These are phyloP conservation scores for Coronaproctus castanopsis DNA, from an alignment of 2,888 invertebrate genomes.

Conservation along the genomic window DNA sequence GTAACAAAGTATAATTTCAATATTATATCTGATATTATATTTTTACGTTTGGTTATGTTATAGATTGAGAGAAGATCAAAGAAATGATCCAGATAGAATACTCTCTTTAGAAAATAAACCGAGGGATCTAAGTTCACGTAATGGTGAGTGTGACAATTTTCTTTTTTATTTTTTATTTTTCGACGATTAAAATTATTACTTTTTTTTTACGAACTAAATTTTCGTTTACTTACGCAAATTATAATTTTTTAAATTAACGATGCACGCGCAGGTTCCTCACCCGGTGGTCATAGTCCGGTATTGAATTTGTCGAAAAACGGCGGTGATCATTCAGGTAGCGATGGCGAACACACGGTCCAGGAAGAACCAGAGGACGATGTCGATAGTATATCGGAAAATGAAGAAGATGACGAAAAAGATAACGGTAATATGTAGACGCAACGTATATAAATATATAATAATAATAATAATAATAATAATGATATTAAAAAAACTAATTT, in stretches of 20 bases:
- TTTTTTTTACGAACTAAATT: no score
- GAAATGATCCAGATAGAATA: slow-evolving; percentile 54
- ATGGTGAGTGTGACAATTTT: slow-evolving; percentile 40
- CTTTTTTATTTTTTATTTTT: background rate
- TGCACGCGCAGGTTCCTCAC: slow-evolving; percentile 39
- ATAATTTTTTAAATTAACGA: no score
- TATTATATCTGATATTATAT: no score
- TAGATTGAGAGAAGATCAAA: slow-evolving; percentile 73
- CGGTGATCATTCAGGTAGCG: slow-evolving; percentile 35
- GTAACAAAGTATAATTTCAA: no score
- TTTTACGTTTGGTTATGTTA: no score
- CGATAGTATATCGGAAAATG: slow-evolving; percentile 68
- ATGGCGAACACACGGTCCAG: slow-evolving; percentile 37
- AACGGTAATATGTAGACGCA: slow-evolving; percentile 56
- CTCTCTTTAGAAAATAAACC: slow-evolving; percentile 63
- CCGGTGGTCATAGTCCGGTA: slow-evolving; percentile 79
- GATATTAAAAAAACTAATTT: no score
- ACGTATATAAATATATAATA: no score
- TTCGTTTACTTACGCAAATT: no score
- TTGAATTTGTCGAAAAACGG: slow-evolving; percentile 78
- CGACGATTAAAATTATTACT: no score
- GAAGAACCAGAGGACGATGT: slow-evolving; percentile 69
- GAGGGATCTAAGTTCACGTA: slow-evolving; percentile 66
- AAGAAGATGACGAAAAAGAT: slow-evolving; percentile 64
- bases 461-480: no score